phyloP scores from a whole-genome alignment of 1,140 invertebrate species.

The Megalonaias nervosa region DNA sequence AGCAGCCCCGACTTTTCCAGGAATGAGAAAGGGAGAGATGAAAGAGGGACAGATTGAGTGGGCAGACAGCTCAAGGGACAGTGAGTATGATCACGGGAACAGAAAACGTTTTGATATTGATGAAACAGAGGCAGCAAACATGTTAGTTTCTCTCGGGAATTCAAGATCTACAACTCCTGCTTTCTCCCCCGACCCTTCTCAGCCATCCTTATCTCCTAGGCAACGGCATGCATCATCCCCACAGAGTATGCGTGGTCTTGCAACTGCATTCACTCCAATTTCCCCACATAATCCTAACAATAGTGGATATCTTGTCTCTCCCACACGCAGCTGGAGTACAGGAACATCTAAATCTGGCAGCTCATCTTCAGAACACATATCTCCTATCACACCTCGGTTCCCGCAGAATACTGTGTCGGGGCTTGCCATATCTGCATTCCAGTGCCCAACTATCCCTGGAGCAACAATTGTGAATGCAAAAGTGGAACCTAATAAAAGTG shows the following conservation, averaged over 20 bases:
- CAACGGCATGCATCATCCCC: conserved; percentile 47
- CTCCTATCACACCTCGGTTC: conserved; percentile 64
- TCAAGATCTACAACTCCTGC: conserved; percentile 76
- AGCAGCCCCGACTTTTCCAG: conserved; percentile 53
- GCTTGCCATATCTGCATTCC: conserved; percentile 34
- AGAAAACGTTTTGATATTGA: conserved; percentile 75
- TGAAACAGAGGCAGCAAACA: conserved; percentile 96
- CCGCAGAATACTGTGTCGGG: conserved; percentile 33
- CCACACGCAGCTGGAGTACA: conserved; percentile 61
- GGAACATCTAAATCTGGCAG: conserved; percentile 62
- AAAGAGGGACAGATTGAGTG: conserved; percentile 80
- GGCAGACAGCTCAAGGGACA: conserved; percentile 77
- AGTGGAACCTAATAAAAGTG: conserved; percentile 55
- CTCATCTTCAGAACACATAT: conserved; percentile 63
- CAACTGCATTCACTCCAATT: conserved; percentile 67
- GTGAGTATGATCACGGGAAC: conserved; percentile 73
- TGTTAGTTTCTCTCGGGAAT: conserved; percentile 94
- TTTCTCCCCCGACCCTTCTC: conserved; percentile 80
- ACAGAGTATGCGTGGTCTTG: conserved; percentile 38
- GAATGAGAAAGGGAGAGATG: conserved; percentile 62
- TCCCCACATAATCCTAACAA: conserved; percentile 63
- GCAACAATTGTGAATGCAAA: conserved; percentile 40
- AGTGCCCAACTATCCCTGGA: conserved; percentile 29
- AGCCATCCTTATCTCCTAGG: conserved; percentile 35
- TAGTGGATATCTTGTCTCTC: conserved; percentile 56